phyloP scores from a whole-genome alignment of 2,113 vertebrate species.

The Donacobius atricapilla region DNA sequence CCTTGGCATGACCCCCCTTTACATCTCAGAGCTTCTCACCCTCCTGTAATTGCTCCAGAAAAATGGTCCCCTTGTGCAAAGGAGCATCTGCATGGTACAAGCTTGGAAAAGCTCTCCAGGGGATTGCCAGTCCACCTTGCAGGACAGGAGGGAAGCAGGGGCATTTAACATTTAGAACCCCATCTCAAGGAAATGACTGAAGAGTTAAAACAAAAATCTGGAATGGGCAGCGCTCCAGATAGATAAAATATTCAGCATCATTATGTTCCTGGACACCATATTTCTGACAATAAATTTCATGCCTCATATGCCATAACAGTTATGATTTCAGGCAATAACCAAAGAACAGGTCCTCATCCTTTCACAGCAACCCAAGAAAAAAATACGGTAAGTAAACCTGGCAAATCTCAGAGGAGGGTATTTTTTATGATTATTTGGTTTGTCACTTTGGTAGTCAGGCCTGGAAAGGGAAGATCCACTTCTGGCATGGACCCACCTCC shows the following conservation, averaged over 20 bases:
- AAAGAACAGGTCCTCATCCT: not conserved
- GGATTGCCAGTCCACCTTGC: not conserved
- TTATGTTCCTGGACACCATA: not conserved
- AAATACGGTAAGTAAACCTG: not conserved
- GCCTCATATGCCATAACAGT: slow-evolving; percentile 39
- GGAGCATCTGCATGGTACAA: not conserved
- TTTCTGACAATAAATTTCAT: slow-evolving; percentile 60
- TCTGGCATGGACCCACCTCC: not conserved
- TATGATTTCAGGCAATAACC: slow-evolving; percentile 35
- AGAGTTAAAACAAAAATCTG: slow-evolving; percentile 7
- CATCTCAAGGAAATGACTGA: not conserved
- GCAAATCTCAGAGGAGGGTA: not conserved
- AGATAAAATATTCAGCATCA: slow-evolving; percentile 11
- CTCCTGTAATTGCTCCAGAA: not conserved
- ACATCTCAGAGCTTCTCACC: not conserved
- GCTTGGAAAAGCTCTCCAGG: not conserved
- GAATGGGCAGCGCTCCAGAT: not conserved
- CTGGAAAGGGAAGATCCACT: not conserved
- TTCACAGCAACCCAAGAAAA: not conserved
- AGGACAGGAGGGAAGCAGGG: not conserved
- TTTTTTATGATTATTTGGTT: not conserved
- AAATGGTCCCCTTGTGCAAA: not conserved
- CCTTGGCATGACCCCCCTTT: not conserved
- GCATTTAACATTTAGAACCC: not conserved
- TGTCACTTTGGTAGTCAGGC: not conserved